Base-by-base conservation (phyloP, 1,140 invertebrate species). In the Chelonus insularis region DNA sequence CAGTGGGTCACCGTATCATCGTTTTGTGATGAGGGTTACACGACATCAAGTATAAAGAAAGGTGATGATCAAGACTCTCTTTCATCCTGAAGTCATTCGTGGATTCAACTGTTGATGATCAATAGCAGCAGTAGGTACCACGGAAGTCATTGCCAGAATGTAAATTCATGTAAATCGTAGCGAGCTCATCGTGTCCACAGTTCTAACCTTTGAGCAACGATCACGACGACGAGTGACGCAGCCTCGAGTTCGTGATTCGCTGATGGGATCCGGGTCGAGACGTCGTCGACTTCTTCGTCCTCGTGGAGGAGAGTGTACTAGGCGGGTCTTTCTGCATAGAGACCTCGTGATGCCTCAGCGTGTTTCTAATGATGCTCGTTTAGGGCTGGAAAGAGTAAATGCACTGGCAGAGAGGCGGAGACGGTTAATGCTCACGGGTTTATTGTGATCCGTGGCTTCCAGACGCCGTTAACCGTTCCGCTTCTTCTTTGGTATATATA, bases 221-320 rank as follows among this genome's bases (percentile, higher is more conserved):
- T 60, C 48, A 60, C 57, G 47, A 59, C 20, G 21, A 51, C 21
- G 2, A 34, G 34, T 23, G 43, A 48, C 20, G 41, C 63, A 43
- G 41, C 14, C 41, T 43, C 16, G 52, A 39, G 29, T 50, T 55
- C 39, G 62, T 66, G 67, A 65, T 69, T 68, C 59, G 37, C 23
- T 59, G 63, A 66, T 71, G 45, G 66, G 66, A 72, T 71, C 69
- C 71, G 69, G 68, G 66, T 72, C 68, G 69, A 18, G 47, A 34
- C 20, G 57, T 16, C 57, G 37, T 59, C 18, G 45, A 50, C 57
- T 20, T 50, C 43, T 16, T 37, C n/a, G 11, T 57, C 21, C 21
- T 39, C 36, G 16, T 39, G 16, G 16, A 25, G 45, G 25, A 48
- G 45, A 36, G 20, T 32, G 14, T 7, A 18, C 20, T 11, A 32